Evolutionary conservation across 2,797 vertebrate genomes (phyloP).

Genomic region (Danionella dracula): DNA sequence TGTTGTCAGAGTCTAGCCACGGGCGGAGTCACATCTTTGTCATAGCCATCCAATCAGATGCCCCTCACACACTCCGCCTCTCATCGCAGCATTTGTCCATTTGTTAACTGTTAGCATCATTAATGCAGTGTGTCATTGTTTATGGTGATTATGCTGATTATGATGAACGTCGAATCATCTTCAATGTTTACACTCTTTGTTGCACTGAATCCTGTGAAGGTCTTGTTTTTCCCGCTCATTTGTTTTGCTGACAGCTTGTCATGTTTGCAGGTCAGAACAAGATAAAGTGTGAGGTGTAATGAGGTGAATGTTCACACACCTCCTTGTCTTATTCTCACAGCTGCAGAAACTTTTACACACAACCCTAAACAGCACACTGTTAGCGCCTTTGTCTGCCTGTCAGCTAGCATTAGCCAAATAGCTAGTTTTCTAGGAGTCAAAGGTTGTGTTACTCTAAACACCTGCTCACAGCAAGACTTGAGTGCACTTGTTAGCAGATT

Average conservation of each 20-base stretch:
- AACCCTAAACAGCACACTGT: slow-evolving; percentile 50
- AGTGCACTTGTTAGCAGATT: too few species aligned
- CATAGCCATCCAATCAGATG: slow-evolving; percentile 55
- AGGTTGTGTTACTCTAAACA: slow-evolving; percentile 18
- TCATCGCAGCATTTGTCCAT: neutral
- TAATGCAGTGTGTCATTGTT: neutral
- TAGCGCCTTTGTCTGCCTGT: slow-evolving; percentile 64
- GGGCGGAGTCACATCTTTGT: slow-evolving; percentile 45
- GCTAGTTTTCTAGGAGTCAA: too few species aligned
- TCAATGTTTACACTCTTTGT: too few species aligned
- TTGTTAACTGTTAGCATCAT: neutral
- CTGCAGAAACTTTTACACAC: slow-evolving; percentile 62
- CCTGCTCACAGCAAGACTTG: slow-evolving; percentile 25
- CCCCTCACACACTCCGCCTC: slow-evolving; percentile 39
- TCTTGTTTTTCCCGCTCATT: slow-evolving; percentile 19
- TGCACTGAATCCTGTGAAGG: too few species aligned
- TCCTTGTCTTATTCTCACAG: slow-evolving; percentile 51
- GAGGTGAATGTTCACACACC: slow-evolving; percentile 58
- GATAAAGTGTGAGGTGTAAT: slow-evolving; percentile 56
- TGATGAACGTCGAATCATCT: slow-evolving; percentile 37
- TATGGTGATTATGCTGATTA: neutral
- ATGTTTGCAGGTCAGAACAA: slow-evolving; percentile 62
- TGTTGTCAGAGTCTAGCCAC: slow-evolving; percentile 47
- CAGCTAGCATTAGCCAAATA: slow-evolving; percentile 58
- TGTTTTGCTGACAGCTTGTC: slow-evolving; percentile 52